Evolutionary conservation across 2,797 vertebrate genomes (phyloP), one percentile per base, ranked within the genome.

Genomic region (Microctenopoma lineatum): DNA sequence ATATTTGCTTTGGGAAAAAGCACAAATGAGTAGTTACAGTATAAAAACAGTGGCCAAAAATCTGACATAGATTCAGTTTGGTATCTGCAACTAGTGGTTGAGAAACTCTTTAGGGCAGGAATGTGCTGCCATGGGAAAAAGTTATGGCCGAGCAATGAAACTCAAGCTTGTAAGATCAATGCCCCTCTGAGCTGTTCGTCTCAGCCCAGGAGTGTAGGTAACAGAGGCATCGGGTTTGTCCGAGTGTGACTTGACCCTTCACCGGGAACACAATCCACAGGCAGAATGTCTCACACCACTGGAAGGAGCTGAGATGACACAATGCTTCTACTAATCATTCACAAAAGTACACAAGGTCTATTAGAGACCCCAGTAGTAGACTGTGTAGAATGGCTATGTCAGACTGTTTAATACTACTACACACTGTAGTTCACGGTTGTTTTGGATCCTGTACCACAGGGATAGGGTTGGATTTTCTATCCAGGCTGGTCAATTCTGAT

Each of bases 141-240:
- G 34, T 79, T 54, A 69, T 21, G 16, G 51, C 11, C 42, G 25
- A 60, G 55, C 77, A 80, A 84, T 83, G 60, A 76, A 84, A 59
- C 45, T 65, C 52, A 2, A 47, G 15, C 47, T 46, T 66, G 65
- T 68, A 70, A 71, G 32, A 16, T 50, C 42, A 77, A 47, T 42
- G 29, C 41, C 32, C 70, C 57, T 61, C 5, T 12, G 25, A 64
- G 69, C 62, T 10, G 4, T 47, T 4, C 52, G 36, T 77, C 59
- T 64, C 73, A 56, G 56, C 47, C 41, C n/a, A 10, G 60, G 54
- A 74, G 74, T 52, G 58, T 21, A 59, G 68, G 81, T 66, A 71
- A 82, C 81, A 70, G 14, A 39, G 13, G 59, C 55, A 11, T 82
- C 52, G 18, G 12, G 75, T 85, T 85, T 60, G 66, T 52, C 0